Base-by-base conservation (phyloP, 2,888 invertebrate species). In the Biston stratarius region DNA sequence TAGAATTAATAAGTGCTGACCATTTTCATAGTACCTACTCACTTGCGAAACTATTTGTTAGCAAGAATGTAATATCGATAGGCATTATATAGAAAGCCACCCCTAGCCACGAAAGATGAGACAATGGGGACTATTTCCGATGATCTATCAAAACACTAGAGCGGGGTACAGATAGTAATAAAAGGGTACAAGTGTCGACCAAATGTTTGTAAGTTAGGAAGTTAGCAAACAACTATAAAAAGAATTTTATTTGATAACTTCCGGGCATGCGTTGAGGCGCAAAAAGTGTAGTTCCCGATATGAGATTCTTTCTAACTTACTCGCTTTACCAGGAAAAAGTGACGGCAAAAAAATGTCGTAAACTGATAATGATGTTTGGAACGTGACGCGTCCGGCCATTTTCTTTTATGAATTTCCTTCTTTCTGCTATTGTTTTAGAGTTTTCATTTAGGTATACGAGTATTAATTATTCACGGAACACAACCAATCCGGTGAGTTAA, bases 101-200 rank as follows among this genome's bases (percentile, higher is more conserved):
- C 53, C n/a, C 58, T 59, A 63, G 55, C 12, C 53, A 12, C 11
- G 40, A 58, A 51, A 40, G 77, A 78, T 77, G 82, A 83, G 81
- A 82, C 81, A 82, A 83, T 81, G 64, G 74, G 71, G 78, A 76
- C 77, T 83, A 81, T 83, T 84, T 83, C 80, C 83, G 82, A 83
- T 81, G 82, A 84, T 83, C 84, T 83, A 84, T 83, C 84, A 84
- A 82, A 83, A 81, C 78, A 82, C 78, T 82, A 73, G 76, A 60
- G 53, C 61, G 74, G 75, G 14, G 67, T 68, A 68, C 77, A 68
- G 75, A 64, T 48, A 73, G 63, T 52, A 62, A 73, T 72, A 72
- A 67, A 79, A 80, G 79, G 74, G 75, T 74, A 48, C 55, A 56
- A 63, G 53, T 47, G 63, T 51, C 56, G 36, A n/a, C 60, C 60